These are phyloP conservation scores for Acrocephalus arundinaceus DNA, from an alignment of 2,113 vertebrate genomes.

Conservation along the genomic window DNA sequence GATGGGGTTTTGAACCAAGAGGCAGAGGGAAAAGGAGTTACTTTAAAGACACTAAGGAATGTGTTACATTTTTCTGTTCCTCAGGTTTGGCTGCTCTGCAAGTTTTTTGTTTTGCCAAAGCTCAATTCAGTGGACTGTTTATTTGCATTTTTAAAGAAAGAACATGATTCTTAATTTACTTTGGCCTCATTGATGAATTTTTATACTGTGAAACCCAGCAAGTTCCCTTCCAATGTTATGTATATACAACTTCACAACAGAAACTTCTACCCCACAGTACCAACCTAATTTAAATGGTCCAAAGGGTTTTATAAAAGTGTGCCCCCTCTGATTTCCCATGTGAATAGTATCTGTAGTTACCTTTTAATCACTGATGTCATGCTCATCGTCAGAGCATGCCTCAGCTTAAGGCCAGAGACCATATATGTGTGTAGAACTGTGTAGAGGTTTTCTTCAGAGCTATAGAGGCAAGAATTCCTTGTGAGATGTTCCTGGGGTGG, in stretches of 20 bases:
- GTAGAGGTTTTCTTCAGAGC: not conserved
- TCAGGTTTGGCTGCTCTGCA: slow-evolving; percentile 14
- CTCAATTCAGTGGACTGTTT: slow-evolving; percentile 34
- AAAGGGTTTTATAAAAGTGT: not conserved
- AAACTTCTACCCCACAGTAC: not conserved
- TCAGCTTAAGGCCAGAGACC: not conserved
- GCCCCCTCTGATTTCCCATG: not conserved
- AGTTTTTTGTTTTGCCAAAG: slow-evolving; percentile 13
- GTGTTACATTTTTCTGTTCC: slow-evolving; percentile 27
- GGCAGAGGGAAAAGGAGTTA: not conserved
- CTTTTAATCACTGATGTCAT: not conserved
- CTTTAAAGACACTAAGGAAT: slow-evolving; percentile 26
- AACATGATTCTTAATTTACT: slow-evolving; percentile 25
- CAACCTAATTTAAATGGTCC: not conserved
- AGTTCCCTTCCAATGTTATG: not conserved
- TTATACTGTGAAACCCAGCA: not conserved
- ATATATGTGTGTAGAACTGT: not conserved
- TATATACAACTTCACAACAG: not conserved
- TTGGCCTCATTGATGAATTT: slow-evolving; percentile 38
- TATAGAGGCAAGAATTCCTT: not conserved
- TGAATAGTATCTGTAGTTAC: not conserved
- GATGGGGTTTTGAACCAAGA: not conserved
- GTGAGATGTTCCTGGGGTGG: not conserved
- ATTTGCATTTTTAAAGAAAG: slow-evolving; percentile 38
- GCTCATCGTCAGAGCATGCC: not conserved